A percentile compares a stretch with the other conserved stretches of the same genome.
Conservation (phyloP, 2,113 vertebrate species). For the Lasiurus borealis region DNA sequence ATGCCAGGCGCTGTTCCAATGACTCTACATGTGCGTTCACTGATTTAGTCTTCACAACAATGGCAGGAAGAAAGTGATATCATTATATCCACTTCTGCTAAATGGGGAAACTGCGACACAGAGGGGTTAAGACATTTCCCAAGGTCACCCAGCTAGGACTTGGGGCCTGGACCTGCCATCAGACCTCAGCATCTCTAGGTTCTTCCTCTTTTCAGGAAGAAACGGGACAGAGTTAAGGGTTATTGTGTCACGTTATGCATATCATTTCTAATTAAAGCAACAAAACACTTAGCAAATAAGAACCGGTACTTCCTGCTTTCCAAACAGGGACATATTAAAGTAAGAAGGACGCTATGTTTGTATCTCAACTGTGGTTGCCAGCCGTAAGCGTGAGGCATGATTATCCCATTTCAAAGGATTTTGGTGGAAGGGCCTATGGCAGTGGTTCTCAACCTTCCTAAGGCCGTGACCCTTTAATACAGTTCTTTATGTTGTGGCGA, state of each 20-base stretch:
- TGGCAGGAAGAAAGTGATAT: no score
- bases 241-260: not conserved
- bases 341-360: not conserved
- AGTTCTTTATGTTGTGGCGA: no score
- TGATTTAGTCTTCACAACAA: not conserved
- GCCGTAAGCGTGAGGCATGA: no score
- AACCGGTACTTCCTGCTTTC: not conserved
- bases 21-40: rapidly evolving
- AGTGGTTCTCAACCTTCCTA: no score
- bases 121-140: not conserved
- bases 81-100: not conserved
- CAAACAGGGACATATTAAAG: not conserved
- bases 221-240: not conserved
- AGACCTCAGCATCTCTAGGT: no score
- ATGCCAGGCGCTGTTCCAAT: not conserved
- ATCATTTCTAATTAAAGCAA: not conserved
- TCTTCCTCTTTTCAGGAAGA: not conserved
- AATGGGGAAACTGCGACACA: not conserved
- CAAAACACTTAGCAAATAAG: not conserved
- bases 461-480: no score
- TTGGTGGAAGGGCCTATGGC: not conserved
- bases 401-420: not conserved
- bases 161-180: not conserved
- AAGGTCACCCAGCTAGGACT: not conserved
- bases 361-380: not conserved